phyloP scores from a whole-genome alignment of 2,888 invertebrate species.

The Tyria jacobaeae region DNA sequence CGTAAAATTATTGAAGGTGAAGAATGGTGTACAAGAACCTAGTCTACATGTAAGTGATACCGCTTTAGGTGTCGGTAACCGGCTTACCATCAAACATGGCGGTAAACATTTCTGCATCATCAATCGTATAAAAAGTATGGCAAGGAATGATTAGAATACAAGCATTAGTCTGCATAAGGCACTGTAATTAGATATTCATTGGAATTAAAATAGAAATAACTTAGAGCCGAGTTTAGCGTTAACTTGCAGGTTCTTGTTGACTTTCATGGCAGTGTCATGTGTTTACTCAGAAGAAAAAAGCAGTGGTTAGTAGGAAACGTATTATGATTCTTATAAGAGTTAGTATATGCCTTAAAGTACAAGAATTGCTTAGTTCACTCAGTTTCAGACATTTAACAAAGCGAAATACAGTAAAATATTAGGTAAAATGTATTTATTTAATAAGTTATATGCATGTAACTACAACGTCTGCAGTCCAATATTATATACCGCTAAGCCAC shows the following conservation, averaged over 20 bases:
- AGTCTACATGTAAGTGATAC: not conserved
- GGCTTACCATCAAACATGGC: constrained; percentile 3
- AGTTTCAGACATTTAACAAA: too few species aligned
- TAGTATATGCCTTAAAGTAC: too few species aligned
- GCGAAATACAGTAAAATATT: too few species aligned
- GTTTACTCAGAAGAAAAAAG: not conserved
- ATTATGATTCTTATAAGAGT: too few species aligned
- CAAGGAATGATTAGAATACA: constrained; percentile 4
- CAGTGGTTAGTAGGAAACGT: not conserved
- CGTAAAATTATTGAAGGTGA: not conserved
- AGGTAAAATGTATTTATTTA: too few species aligned
- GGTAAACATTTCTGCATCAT: not conserved
- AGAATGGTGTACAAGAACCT: not conserved
- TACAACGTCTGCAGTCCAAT: too few species aligned
- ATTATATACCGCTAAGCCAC: too few species aligned
- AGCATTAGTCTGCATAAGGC: constrained; percentile 3
- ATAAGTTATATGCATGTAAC: too few species aligned
- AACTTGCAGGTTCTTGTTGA: not conserved
- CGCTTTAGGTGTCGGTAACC: constrained; percentile 25
- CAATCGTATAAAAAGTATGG: not conserved
- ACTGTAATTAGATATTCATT: constrained; percentile 2
- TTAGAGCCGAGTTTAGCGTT: not conserved
- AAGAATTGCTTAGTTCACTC: too few species aligned
- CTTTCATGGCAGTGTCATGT: not conserved
- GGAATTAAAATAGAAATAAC: not conserved